Percentiles rank a stretch among this genome's conserved stretches.
Conservation (phyloP, 2,113 vertebrate genomes). For the Oenanthe melanoleuca region DNA sequence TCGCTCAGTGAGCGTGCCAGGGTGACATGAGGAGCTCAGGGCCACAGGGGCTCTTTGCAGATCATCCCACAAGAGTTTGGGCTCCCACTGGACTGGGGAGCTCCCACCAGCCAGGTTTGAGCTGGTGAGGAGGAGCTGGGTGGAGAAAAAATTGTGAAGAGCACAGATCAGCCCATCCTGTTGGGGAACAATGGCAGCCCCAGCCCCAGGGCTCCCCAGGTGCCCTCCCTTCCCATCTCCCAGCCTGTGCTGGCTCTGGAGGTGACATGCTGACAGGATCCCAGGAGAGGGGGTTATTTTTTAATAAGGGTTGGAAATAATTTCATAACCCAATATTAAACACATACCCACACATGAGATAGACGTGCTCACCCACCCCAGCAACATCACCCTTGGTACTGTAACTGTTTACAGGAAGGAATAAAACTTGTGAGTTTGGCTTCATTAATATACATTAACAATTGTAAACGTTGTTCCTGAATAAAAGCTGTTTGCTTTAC, state of each 20-base stretch:
- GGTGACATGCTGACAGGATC: background rate
- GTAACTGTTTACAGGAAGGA: background rate
- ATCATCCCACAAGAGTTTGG: background rate
- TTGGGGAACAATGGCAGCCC: background rate
- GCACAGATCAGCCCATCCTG: accelerated
- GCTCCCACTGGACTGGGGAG: accelerated
- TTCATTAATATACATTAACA: conserved; percentile 53
- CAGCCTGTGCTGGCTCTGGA: background rate
- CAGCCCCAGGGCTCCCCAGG: background rate
- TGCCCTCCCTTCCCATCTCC: background rate
- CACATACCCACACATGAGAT: background rate
- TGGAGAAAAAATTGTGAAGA: background rate
- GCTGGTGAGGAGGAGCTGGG: background rate
- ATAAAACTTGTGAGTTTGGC: conserved; percentile 21
- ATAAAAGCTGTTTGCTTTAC: conserved; percentile 54
- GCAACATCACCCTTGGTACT: background rate
- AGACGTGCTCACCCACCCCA: background rate
- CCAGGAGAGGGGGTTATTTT: background rate
- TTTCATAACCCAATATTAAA: background rate
- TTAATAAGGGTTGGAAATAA: background rate
- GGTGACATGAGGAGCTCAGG: background rate
- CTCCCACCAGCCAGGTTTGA: background rate
- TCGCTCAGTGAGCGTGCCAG: background rate
- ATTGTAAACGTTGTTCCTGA: conserved; percentile 24
- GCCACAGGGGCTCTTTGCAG: background rate